These are phyloP conservation scores for Amniataba percoides DNA, from an alignment of 2,797 vertebrate species.

Conservation along the genomic window DNA sequence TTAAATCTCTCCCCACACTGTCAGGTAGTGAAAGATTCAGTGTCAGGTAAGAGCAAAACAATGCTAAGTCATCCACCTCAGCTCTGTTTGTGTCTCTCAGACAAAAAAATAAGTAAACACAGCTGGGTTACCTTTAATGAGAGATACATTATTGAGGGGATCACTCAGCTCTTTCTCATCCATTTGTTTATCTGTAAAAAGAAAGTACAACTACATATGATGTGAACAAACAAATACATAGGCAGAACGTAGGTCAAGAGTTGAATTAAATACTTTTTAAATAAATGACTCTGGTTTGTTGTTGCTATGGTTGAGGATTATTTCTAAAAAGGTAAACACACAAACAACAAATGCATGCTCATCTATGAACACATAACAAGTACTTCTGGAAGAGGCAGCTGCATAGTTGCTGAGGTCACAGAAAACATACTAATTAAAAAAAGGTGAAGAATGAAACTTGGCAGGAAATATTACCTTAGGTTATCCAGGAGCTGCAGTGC, in stretches of 20 bases:
- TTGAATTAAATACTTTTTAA: neutral
- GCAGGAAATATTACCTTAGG: slow-evolving; percentile 86
- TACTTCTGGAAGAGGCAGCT: slow-evolving; percentile 26
- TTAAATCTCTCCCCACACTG: neutral
- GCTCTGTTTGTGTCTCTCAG: slow-evolving; percentile 1
- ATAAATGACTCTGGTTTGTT: neutral
- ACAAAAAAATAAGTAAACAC: neutral
- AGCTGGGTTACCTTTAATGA: slow-evolving; percentile 84
- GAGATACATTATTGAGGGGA: slow-evolving; percentile 79
- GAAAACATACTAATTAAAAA: slow-evolving; percentile 16
- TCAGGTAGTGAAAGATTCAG: slow-evolving; percentile 21
- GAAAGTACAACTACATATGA: slow-evolving; percentile 18
- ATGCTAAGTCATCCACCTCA: slow-evolving; percentile 51
- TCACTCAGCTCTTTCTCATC: slow-evolving; percentile 83
- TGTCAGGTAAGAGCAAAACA: slow-evolving; percentile 49
- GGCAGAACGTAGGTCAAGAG: slow-evolving; percentile 19
- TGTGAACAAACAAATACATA: slow-evolving; percentile 11
- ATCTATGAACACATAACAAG: slow-evolving; percentile 39
- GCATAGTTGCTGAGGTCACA: slow-evolving; percentile 17
- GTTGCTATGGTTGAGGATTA: neutral
- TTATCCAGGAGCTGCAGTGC: slow-evolving; percentile 86
- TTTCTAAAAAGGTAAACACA: slow-evolving; percentile 41
- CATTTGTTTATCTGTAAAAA: slow-evolving; percentile 80
- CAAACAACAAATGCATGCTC: slow-evolving; percentile 41
- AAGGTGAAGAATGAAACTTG: slow-evolving; percentile 32